These are phyloP conservation scores for Myotis pilosus DNA, from an alignment of 2,797 vertebrate genomes.

Conservation along the genomic window DNA sequence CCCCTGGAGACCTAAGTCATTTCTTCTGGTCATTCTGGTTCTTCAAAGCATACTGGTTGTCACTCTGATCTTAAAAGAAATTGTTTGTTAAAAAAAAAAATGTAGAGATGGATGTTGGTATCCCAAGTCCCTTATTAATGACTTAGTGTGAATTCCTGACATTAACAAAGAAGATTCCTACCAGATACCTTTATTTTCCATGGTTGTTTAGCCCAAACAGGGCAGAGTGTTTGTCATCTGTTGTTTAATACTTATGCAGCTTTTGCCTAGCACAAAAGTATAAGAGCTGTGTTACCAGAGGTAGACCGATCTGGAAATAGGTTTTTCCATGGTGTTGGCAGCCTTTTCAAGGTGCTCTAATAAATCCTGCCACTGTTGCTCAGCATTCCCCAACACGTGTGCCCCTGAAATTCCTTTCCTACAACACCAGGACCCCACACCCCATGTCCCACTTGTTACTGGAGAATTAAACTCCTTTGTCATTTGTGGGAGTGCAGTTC, in stretches of 20 bases:
- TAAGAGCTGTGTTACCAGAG: background rate
- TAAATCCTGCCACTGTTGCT: too few species aligned
- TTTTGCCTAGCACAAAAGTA: background rate
- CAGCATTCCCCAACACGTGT: too few species aligned
- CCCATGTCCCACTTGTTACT: background rate
- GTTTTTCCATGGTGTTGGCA: background rate
- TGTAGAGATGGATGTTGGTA: background rate
- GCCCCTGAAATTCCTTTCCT: too few species aligned
- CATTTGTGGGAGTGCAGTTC: too few species aligned
- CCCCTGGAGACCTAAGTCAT: constrained; percentile 50
- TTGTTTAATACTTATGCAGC: background rate
- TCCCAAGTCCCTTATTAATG: background rate
- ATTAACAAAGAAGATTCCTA: constrained; percentile 4
- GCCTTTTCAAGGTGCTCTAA: too few species aligned
- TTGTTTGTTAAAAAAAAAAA: constrained; percentile 43
- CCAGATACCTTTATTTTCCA: background rate
- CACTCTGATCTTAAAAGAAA: background rate
- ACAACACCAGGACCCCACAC: too few species aligned
- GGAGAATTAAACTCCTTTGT: too few species aligned
- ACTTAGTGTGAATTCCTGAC: background rate
- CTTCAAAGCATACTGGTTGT: constrained; percentile 47
- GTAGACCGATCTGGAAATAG: background rate
- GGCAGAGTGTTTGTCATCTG: background rate
- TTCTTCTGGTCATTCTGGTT: constrained; percentile 60
- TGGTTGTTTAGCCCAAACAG: background rate